phyloP scores from a whole-genome alignment of 2,888 invertebrate genomes.

The Celastrina argiolus region DNA sequence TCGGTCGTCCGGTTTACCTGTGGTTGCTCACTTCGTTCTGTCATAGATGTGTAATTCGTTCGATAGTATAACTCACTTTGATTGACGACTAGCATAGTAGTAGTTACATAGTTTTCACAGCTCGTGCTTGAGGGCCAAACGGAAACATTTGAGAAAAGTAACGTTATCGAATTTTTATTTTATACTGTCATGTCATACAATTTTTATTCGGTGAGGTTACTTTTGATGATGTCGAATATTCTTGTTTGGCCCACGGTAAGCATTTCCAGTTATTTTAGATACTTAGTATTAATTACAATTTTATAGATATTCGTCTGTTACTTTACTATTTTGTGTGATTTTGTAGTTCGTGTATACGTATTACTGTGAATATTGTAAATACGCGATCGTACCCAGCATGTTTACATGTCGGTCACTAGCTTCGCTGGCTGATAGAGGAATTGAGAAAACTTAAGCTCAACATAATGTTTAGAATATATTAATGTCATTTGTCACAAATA shows the following conservation, averaged over 20 bases:
- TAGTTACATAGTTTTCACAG: conserved; percentile 1
- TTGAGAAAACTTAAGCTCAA: conserved; percentile 74
- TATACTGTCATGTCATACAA: too few relatives aligned
- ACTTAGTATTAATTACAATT: conserved; percentile 16
- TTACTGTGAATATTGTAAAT: conserved; percentile 46
- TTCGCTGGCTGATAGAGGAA: conserved; percentile 71
- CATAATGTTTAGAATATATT: conserved; percentile 52
- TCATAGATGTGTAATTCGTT: conserved; percentile 21
- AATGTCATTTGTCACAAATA: conserved; percentile 70
- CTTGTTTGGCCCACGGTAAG: too few relatives aligned
- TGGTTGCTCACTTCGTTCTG: conserved; percentile 20
- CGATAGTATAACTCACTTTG: neutral
- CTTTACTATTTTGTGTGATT: conserved; percentile 8
- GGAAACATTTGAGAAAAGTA: too few relatives aligned
- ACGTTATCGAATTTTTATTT: too few relatives aligned
- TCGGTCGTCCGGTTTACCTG: conserved; percentile 39
- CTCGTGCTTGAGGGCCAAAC: too few relatives aligned
- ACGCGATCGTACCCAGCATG: conserved; percentile 43
- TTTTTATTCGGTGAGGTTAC: too few relatives aligned
- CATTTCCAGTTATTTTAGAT: conserved; percentile 7
- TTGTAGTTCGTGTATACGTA: conserved; percentile 14
- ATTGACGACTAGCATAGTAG: conserved; percentile 4
- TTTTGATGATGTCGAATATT: too few relatives aligned
- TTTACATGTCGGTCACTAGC: conserved; percentile 46
- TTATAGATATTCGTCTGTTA: conserved; percentile 21